These are phyloP conservation scores for Dysmachus trigonus DNA, from an alignment of 2,888 invertebrate genomes.

Conservation along the genomic window DNA sequence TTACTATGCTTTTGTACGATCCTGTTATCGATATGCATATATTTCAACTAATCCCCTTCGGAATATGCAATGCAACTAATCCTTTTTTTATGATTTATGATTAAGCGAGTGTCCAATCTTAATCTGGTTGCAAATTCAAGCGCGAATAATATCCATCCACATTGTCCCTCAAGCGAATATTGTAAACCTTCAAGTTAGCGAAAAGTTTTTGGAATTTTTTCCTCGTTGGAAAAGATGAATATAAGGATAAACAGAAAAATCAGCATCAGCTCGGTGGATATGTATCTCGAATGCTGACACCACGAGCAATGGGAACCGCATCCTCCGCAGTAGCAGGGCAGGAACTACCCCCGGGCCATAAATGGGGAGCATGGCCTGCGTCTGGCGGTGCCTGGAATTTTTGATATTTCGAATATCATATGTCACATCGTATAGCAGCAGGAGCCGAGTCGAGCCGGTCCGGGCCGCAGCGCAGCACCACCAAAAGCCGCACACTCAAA, in stretches of 20 bases:
- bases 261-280: neutral
- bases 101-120: neutral
- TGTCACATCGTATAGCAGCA: slow-evolving; percentile 15
- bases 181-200: neutral
- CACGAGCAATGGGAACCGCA: neutral
- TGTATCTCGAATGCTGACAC: neutral
- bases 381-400: slow-evolving; percentile 42
- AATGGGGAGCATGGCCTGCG: slow-evolving; percentile 20
- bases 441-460: neutral
- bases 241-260: slow-evolving; percentile 20
- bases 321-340: neutral
- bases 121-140: neutral
- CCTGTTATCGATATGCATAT: no score
- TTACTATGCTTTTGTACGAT: no score
- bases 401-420: slow-evolving; percentile 44
- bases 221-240: neutral
- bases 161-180: neutral
- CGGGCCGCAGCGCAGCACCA: neutral
- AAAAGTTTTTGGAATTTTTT: neutral
- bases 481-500: neutral
- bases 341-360: slow-evolving; percentile 7
- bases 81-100: no score
- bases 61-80: no score
- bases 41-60: no score
- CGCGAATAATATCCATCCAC: neutral